Conservation (phyloP, 2,113 vertebrate species). For the Eurystomus gularis region DNA sequence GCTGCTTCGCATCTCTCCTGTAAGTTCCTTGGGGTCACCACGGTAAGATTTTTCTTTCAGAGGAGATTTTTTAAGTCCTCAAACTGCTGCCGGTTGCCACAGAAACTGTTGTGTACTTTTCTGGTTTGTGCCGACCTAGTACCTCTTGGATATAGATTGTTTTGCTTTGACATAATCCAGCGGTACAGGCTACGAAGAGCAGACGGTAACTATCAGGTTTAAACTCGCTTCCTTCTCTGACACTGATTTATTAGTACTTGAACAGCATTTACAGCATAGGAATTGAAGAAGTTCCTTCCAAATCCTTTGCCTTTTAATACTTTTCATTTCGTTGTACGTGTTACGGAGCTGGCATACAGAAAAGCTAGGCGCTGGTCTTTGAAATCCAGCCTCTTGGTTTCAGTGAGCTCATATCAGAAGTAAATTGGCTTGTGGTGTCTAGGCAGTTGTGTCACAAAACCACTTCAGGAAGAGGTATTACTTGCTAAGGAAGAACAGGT, state of each 20-base stretch:
- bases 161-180: neutral
- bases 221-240: neutral
- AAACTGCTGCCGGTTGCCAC: neutral
- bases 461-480: neutral
- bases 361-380: neutral
- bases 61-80: neutral
- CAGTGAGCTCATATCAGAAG: neutral
- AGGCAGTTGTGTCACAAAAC: neutral
- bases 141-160: neutral
- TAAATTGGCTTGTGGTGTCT: neutral
- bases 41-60: neutral
- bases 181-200: neutral
- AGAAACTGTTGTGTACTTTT: neutral
- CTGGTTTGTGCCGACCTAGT: neutral
- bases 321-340: neutral
- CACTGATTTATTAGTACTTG: neutral
- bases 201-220: neutral
- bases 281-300: neutral
- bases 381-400: neutral
- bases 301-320: neutral
- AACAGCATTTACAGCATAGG: neutral
- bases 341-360: neutral
- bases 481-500: neutral
- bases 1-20: neutral
- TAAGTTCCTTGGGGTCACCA: neutral